Percentiles rank a stretch among this genome's conserved stretches.
Evolutionary conservation across 1,140 invertebrate genomes (phyloP).

Genomic region (Brachionus plicatilis): DNA sequence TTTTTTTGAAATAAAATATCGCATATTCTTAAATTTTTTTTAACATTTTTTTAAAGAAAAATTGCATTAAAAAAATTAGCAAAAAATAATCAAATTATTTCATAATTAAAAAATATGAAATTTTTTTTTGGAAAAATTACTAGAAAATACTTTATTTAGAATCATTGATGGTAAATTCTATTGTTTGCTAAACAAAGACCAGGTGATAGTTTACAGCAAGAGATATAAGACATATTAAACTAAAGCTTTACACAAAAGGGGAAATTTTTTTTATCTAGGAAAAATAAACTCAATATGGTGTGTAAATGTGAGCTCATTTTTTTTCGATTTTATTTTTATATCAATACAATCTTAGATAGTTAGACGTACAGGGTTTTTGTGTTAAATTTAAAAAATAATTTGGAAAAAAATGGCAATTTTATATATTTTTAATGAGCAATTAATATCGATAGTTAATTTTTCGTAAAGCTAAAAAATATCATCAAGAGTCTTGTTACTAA

Average conservation of each 20-base stretch:
- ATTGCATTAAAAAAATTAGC: too few species aligned
- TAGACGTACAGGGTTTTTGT: background rate
- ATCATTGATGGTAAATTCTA: background rate
- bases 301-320: background rate
- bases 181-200: background rate
- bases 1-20: too few species aligned
- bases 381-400: slow-evolving; percentile 17
- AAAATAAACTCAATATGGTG: background rate
- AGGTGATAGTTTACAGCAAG: background rate
- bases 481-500: background rate
- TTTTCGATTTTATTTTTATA: background rate
- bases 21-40: too few species aligned
- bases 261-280: background rate
- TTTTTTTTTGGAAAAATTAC: too few species aligned
- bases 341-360: background rate
- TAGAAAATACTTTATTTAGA: too few species aligned
- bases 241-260: background rate
- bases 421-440: slow-evolving; percentile 28
- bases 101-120: too few species aligned
- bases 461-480: background rate
- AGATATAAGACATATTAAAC: background rate
- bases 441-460: slow-evolving; percentile 20
- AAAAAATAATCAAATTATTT: too few species aligned
- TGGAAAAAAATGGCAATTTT: background rate
- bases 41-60: too few species aligned